Conservation (phyloP, 2,113 vertebrate species). For the Orycteropus afer region DNA sequence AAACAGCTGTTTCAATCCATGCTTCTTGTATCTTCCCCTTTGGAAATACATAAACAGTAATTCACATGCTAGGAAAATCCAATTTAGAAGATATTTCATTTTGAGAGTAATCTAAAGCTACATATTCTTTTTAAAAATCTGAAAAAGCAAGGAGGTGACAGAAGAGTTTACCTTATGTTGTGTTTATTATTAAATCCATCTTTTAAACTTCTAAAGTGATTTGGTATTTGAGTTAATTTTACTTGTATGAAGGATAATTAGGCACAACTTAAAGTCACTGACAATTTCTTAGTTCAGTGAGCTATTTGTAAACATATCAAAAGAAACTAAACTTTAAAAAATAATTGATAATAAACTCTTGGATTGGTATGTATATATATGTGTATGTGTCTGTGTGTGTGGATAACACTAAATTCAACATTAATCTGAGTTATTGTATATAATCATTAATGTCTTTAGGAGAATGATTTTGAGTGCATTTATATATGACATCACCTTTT, state of each 20-base stretch:
- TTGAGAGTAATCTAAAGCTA: neutral
- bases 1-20: neutral
- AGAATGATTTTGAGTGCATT: conserved; percentile 27
- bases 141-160: neutral
- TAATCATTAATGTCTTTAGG: neutral
- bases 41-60: neutral
- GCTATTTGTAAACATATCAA: neutral
- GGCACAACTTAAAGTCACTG: neutral
- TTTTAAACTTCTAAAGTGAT: neutral
- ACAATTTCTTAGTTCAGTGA: conserved; percentile 8
- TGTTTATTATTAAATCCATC: conserved; percentile 28
- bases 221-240: conserved; percentile 29
- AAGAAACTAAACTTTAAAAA: neutral
- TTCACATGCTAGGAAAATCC: neutral
- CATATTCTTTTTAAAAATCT: neutral
- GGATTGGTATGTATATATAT: neutral
- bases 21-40: neutral
- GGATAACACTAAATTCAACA: conserved; percentile 3
- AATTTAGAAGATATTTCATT: neutral
- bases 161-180: neutral
- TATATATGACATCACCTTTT: neutral
- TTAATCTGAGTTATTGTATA: conserved; percentile 8
- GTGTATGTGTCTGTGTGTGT: too few species aligned
- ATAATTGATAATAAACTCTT: neutral
- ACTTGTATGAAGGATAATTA: conserved; percentile 13